Percentiles rank a stretch among this genome's conserved stretches.
Evolutionary conservation across 2,113 vertebrate genomes (phyloP).

Genomic region (Apaloderma vittatum): DNA sequence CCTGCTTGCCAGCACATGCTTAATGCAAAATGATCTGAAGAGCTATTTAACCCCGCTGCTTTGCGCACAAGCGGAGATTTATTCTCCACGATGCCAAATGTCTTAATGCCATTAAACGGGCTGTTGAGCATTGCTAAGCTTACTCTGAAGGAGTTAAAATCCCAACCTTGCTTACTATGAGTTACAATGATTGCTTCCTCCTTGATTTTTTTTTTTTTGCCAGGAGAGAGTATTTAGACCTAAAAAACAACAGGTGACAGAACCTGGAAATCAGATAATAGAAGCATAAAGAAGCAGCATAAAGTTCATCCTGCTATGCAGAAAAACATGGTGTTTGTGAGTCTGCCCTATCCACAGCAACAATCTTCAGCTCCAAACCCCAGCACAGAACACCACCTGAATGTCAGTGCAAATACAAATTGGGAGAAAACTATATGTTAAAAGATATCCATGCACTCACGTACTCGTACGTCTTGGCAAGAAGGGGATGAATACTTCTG

Average conservation of each 20-base stretch:
- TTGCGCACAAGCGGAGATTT: not conserved
- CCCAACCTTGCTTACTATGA: not conserved
- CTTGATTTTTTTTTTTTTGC: not conserved
- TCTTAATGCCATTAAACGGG: slow-evolving; percentile 50
- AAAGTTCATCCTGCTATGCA: not conserved
- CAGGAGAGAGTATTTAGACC: not conserved
- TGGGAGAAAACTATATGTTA: not conserved
- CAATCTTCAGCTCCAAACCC: not conserved
- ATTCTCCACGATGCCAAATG: not conserved
- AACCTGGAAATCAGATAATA: not conserved
- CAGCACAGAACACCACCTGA: not conserved
- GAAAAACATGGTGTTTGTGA: not conserved
- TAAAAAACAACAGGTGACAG: not conserved
- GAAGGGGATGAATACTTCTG: not conserved
- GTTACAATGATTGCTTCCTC: not conserved
- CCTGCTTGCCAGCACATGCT: not conserved
- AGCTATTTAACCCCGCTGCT: not conserved
- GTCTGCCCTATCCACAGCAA: not conserved
- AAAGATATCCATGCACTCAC: slow-evolving; percentile 1
- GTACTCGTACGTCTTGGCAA: not conserved
- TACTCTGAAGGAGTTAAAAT: slow-evolving; percentile 42
- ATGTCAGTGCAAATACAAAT: not conserved
- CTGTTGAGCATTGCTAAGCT: slow-evolving; percentile 51
- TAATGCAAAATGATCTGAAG: slow-evolving; percentile 6
- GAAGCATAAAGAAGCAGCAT: not conserved